A percentile compares a stretch with the other conserved stretches of the same genome.
Evolutionary conservation across 92 coral and sea anemone genomes (phyloP).

Genomic region (Zoanthus gigantus): DNA sequence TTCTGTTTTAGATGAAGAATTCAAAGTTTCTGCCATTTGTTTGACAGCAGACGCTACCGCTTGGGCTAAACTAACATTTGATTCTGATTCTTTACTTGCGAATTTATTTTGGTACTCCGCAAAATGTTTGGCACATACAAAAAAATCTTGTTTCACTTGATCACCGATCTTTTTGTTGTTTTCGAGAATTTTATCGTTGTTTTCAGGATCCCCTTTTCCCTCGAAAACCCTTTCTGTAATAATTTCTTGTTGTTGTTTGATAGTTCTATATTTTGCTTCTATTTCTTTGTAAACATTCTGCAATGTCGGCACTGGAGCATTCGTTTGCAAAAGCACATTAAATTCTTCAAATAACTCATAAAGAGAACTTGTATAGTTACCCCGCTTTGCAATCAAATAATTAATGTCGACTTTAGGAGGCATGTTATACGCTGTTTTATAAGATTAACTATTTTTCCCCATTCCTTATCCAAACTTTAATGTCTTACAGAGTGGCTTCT

Average conservation of each 20-base stretch:
- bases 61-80: background rate
- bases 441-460: slow-evolving; percentile 27
- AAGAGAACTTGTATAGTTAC: too few relatives aligned
- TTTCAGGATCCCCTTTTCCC: background rate
- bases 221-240: background rate
- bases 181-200: background rate
- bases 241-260: too few relatives aligned
- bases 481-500: slow-evolving; percentile 8
- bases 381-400: too few relatives aligned
- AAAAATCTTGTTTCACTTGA: too few relatives aligned
- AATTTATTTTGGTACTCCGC: background rate
- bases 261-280: too few relatives aligned
- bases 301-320: too few relatives aligned
- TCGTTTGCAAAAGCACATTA: background rate
- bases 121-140: too few relatives aligned
- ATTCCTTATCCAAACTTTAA: slow-evolving; percentile 16
- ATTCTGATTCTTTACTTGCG: slow-evolving; percentile 16
- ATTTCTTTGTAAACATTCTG: background rate
- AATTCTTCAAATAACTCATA: background rate
- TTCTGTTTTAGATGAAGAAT: background rate
- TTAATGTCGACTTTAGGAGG: background rate
- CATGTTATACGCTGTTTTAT: slow-evolving; percentile 13
- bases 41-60: slow-evolving; percentile 17
- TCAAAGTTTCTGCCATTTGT: slow-evolving; percentile 9
- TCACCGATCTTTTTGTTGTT: too few relatives aligned